Evolutionary conservation across 2,888 invertebrate species (phyloP).

Genomic region (Mayetiola destructor): DNA sequence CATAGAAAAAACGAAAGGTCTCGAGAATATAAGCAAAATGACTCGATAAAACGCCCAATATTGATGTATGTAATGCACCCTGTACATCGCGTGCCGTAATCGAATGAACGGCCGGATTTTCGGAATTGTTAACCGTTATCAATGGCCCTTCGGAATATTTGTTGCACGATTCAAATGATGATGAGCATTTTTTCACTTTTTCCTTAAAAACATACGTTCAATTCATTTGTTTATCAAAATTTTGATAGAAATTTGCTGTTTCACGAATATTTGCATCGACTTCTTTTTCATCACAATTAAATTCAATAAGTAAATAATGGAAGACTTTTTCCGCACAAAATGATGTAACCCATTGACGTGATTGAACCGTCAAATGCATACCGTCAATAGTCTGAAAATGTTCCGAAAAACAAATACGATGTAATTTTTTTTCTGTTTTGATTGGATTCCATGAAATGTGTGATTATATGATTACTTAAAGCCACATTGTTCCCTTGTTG

Average conservation of each 20-base stretch:
- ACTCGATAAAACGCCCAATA: not conserved
- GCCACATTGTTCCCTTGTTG: constrained; percentile 65
- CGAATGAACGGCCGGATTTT: not conserved
- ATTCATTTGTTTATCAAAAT: not conserved
- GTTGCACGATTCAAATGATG: not conserved
- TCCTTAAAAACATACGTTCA: not conserved
- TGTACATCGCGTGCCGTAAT: not conserved
- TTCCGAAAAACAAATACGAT: too few relatives aligned
- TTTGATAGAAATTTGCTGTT: not conserved
- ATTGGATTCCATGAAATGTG: too few relatives aligned
- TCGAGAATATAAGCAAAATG: too few relatives aligned
- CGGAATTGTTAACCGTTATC: not conserved
- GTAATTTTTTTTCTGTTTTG: too few relatives aligned
- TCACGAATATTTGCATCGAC: not conserved
- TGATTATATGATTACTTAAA: constrained; percentile 40
- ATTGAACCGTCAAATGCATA: not conserved
- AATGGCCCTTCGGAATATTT: not conserved
- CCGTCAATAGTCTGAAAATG: not conserved
- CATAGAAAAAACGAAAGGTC: too few relatives aligned
- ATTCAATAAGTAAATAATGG: not conserved
- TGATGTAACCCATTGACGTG: not conserved
- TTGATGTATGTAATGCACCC: not conserved
- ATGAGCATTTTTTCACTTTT: not conserved
- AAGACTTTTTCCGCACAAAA: not conserved
- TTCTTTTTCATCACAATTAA: not conserved